phyloP scores from a whole-genome alignment of 1,140 invertebrate genomes.

The Helicoverpa armigera region DNA sequence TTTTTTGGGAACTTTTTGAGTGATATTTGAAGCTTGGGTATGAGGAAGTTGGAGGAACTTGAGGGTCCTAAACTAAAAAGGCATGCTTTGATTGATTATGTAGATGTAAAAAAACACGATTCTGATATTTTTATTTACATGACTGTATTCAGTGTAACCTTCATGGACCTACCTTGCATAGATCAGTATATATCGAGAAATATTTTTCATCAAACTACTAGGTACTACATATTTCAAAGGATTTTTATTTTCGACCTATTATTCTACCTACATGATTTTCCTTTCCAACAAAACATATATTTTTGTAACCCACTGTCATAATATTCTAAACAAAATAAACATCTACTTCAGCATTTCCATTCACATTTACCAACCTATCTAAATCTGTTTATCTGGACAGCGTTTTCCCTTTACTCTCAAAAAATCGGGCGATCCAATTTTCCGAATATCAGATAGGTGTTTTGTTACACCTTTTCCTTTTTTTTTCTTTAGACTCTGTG shows the following conservation, averaged over 20 bases:
- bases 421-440: slow-evolving; percentile 29
- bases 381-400: slow-evolving; percentile 34
- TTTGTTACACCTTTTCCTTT: slow-evolving; percentile 24
- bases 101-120: too few species aligned
- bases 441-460: slow-evolving; percentile 22
- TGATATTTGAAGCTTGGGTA: neutral
- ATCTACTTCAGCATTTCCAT: neutral
- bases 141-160: too few species aligned
- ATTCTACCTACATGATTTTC: too few species aligned
- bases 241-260: too few species aligned
- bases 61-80: neutral
- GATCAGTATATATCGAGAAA: too few species aligned
- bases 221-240: too few species aligned
- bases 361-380: slow-evolving; percentile 1
- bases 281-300: too few species aligned
- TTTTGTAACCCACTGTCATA: too few species aligned
- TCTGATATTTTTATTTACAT: too few species aligned
- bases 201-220: too few species aligned
- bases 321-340: neutral
- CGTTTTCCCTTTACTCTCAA: neutral
- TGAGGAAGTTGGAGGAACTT: neutral
- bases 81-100: too few species aligned
- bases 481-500: neutral
- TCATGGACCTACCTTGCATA: too few species aligned
- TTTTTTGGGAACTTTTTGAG: slow-evolving; percentile 17